phyloP scores from a whole-genome alignment of 1,140 invertebrate genomes.

The Drosophila funebris region DNA sequence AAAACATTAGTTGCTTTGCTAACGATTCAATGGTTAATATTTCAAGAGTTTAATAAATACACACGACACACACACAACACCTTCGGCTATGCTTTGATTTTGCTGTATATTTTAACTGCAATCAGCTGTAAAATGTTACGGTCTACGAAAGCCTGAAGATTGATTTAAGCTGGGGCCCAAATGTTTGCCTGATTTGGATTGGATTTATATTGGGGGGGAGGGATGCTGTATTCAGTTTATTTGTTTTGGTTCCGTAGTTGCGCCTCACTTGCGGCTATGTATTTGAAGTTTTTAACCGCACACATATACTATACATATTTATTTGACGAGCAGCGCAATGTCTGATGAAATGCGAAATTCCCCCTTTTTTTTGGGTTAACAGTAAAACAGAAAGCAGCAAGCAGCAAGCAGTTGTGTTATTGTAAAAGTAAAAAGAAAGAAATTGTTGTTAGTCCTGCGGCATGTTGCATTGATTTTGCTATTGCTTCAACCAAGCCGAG shows the following conservation, averaged over 20 bases:
- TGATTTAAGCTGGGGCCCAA: constrained; percentile 57
- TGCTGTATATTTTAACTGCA: constrained; percentile 60
- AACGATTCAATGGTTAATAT: neutral
- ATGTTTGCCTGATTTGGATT: constrained; percentile 66
- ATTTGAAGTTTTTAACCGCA: constrained; percentile 56
- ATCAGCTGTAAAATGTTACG: constrained; percentile 75
- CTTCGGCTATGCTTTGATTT: constrained; percentile 64
- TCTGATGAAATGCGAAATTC: constrained; percentile 1
- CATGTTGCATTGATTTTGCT: constrained; percentile 47
- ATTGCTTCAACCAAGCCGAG: constrained; percentile 18
- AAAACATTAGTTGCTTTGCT: no score
- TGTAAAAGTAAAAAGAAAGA: no score
- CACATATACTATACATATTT: constrained; percentile 1
- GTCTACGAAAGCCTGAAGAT: neutral
- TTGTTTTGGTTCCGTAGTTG: constrained; percentile 54
- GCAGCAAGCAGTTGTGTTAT: constrained; percentile 14
- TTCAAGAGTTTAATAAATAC: neutral
- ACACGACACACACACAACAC: constrained; percentile 9
- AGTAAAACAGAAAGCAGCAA: neutral
- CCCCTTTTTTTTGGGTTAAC: constrained; percentile 13
- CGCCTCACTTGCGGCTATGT: constrained; percentile 69
- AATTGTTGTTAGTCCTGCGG: constrained; percentile 33
- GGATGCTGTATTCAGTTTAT: constrained; percentile 25
- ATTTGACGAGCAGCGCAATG: neutral
- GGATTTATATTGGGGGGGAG: constrained; percentile 33